Evolutionary conservation across 1,140 invertebrate species (phyloP).

Genomic region (Zeugodacus cucurbitae): DNA sequence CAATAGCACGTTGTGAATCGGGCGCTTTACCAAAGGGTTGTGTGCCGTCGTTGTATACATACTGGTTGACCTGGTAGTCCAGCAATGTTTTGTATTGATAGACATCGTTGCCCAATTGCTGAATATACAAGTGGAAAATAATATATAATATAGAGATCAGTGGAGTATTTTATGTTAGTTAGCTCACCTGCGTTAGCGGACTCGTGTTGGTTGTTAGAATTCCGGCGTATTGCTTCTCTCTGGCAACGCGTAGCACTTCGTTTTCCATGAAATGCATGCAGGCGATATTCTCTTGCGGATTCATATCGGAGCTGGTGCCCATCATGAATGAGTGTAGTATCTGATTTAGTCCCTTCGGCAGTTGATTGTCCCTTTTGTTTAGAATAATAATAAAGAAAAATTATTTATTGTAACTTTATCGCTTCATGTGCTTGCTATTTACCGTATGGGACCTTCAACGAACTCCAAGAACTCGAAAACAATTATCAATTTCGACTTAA

Average conservation of each 20-base stretch:
- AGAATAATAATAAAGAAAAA: not conserved
- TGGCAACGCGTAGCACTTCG: conserved; percentile 75
- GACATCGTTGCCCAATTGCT: conserved; percentile 83
- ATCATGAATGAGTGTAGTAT: conserved; percentile 89
- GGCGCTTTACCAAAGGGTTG: conserved; percentile 79
- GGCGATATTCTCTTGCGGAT: conserved; percentile 78
- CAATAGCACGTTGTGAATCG: conserved; percentile 77
- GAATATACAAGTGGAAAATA: no score
- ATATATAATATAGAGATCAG: no score
- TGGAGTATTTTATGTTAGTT: not conserved
- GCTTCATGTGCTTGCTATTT: conserved; percentile 43
- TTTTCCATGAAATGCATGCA: conserved; percentile 83
- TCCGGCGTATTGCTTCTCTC: conserved; percentile 73
- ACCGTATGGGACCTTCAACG: conserved; percentile 78
- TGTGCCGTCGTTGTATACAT: conserved; percentile 75
- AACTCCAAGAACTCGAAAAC: conserved; percentile 84
- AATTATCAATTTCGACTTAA: conserved; percentile 74
- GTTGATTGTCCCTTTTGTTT: conserved; percentile 69
- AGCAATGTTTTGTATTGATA: conserved; percentile 81
- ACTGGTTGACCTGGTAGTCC: conserved; percentile 85
- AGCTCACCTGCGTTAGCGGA: conserved; percentile 75
- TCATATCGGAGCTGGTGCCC: conserved; percentile 75
- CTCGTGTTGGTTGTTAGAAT: conserved; percentile 89
- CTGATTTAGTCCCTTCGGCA: conserved; percentile 76
- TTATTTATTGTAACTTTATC: not conserved